phyloP scores from a whole-genome alignment of 2,888 invertebrate species.

The Rhingia rostrata region DNA sequence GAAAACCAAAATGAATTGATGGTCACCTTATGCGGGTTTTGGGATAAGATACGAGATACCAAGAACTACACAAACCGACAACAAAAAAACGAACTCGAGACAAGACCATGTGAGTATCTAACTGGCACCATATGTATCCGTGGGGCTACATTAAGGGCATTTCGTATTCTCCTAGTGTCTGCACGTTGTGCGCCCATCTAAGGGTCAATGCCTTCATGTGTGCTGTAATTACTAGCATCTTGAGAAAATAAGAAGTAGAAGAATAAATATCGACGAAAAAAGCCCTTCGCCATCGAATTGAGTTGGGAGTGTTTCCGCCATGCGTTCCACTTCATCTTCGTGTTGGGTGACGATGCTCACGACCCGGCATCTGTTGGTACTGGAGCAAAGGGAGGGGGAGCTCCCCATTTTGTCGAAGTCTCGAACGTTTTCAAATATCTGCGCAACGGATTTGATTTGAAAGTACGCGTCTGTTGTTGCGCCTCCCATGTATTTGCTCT shows the following conservation, averaged over 20 bases:
- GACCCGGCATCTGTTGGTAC: conserved; percentile 22
- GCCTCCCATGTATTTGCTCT: not conserved
- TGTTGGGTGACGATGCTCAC: not conserved
- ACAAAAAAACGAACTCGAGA: not conserved
- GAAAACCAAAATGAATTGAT: conserved; percentile 14
- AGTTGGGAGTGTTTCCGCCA: conserved; percentile 16
- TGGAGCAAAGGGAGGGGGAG: conserved; percentile 25
- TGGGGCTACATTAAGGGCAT: conserved; percentile 15
- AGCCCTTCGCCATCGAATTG: conserved; percentile 28
- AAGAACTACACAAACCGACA: not conserved
- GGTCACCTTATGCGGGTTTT: conserved; percentile 50
- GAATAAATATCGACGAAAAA: conserved; percentile 31
- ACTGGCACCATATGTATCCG: conserved; percentile 42
- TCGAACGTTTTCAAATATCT: conserved; percentile 16
- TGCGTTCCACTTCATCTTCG: not conserved
- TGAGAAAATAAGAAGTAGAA: conserved; percentile 18
- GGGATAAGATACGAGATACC: conserved; percentile 8
- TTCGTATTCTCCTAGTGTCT: conserved; percentile 1
- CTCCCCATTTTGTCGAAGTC: not conserved
- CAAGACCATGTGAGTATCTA: not conserved
- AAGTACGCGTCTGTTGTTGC: conserved; percentile 1
- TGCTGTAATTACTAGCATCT: conserved; percentile 49
- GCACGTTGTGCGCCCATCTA: conserved; percentile 9
- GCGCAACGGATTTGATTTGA: conserved; percentile 24
- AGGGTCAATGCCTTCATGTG: conserved; percentile 57